These are phyloP conservation scores for Odobenus rosmarus DNA, from an alignment of 2,113 vertebrate genomes.

Conservation along the genomic window DNA sequence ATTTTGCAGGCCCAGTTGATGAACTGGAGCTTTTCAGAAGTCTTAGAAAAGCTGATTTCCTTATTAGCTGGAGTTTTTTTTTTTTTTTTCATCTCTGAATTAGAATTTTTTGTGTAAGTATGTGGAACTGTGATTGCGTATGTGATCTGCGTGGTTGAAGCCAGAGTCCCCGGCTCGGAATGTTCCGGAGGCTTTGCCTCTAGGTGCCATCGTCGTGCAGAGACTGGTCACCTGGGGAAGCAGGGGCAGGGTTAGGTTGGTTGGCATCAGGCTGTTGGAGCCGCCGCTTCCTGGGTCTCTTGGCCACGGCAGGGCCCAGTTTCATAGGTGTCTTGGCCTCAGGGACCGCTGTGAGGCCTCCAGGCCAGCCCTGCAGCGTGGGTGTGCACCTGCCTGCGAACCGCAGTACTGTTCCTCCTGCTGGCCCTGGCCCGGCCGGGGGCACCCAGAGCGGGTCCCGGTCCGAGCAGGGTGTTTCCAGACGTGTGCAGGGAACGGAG, in stretches of 20 bases:
- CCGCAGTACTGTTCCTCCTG: neutral
- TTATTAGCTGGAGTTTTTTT: neutral
- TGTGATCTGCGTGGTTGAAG: neutral
- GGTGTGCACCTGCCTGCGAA: accelerated
- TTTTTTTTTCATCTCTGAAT: neutral
- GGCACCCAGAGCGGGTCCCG: neutral
- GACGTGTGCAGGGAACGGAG: neutral
- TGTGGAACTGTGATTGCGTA: neutral
- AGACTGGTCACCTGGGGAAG: neutral
- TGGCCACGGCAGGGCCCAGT: neutral
- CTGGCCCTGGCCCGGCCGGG: accelerated
- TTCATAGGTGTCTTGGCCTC: neutral
- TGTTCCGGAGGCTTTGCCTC: neutral
- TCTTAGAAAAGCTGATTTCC: neutral
- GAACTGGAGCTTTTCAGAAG: neutral
- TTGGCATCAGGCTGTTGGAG: neutral
- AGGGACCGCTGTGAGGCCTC: accelerated
- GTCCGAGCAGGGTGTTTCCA: neutral
- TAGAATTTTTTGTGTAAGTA: neutral
- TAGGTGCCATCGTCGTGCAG: accelerated
- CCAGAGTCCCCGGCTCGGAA: neutral
- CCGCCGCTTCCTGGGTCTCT: neutral
- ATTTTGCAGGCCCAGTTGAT: neutral
- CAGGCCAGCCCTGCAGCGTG: neutral
- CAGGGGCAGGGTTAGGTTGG: neutral